Evolutionary conservation across 2,113 vertebrate genomes (phyloP), one percentile per base, ranked within the genome.

Genomic region (Sminthopsis crassicaudata): DNA sequence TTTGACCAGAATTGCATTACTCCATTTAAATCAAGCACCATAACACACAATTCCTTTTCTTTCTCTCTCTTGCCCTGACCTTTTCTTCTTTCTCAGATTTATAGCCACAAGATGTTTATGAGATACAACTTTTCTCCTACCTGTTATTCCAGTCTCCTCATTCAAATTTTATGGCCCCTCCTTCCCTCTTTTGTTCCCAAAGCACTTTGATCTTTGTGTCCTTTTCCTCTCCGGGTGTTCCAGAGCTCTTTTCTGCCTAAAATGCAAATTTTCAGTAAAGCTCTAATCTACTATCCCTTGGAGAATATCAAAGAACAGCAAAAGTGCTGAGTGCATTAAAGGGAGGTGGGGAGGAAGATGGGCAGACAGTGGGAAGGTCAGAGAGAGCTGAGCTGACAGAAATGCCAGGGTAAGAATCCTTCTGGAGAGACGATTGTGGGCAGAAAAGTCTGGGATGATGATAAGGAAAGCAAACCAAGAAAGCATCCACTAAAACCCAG

Each of bases 291-390:
- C 6, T 1, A 5, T 94, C 97, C 98, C 98, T 97, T 90, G 96
- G 98, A 98, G 97, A 97, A 96, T 98, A 98, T 98, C 98, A 96
- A 67, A 96, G 97, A 96, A 97, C 97, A 96, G 92, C 94, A 11
- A 97, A 98, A 97, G 94, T 97, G 97, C 97, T 98, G 98, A 98
- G 96, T 25, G 1, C 96, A 95, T 97, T 90, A 97, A 84, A 84
- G n/a, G 67, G 67, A 26, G 57, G 57, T 36, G 91, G 93, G 67
- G 92, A 50, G 88, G 50, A n/a, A 91, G 95, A 48, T 19, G 46
- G 76, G 93, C 90, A 94, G 97, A 84, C 94, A 42, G 89, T 24
- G 50, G 95, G 94, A 97, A 98, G 97, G 97, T 97, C 98, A 97
- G 94, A 55, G 94, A 95, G 90, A 94, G 92, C 94, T 93, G 97